Evolutionary conservation across 2,888 invertebrate species (phyloP).

Genomic region (Anagyrus pseudococci): DNA sequence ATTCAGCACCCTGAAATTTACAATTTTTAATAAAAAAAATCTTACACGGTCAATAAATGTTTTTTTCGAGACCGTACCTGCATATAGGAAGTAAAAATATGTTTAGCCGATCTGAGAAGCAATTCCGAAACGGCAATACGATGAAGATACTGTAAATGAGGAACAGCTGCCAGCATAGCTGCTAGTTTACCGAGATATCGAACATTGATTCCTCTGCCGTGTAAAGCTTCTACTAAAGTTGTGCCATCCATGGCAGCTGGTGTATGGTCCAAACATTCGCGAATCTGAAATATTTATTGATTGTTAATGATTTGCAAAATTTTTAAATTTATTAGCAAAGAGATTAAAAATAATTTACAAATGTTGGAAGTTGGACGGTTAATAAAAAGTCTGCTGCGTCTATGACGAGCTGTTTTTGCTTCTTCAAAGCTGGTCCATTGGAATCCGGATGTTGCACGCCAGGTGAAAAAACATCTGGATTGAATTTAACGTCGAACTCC

Average conservation of each 20-base stretch:
- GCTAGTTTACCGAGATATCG: conserved; percentile 95
- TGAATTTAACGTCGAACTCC: conserved; percentile 96
- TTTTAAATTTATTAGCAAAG: not conserved
- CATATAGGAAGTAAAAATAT: conserved; percentile 89
- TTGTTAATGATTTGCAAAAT: not conserved
- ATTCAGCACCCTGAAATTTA: conserved; percentile 75
- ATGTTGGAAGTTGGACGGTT: conserved; percentile 91
- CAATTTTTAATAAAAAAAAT: conserved; percentile 7
- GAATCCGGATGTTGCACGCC: conserved; percentile 86
- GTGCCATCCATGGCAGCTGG: conserved; percentile 95
- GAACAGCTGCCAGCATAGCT: conserved; percentile 77
- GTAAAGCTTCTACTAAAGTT: conserved; percentile 90
- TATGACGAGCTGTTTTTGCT: conserved; percentile 88
- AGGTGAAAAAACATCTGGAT: conserved; percentile 97
- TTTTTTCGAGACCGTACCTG: conserved; percentile 67
- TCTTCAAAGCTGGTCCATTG: conserved; percentile 73
- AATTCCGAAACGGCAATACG: conserved; percentile 91
- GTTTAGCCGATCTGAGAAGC: conserved; percentile 88
- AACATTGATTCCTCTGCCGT: conserved; percentile 95
- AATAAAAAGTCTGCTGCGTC: conserved; percentile 96
- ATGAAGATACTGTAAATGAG: conserved; percentile 85
- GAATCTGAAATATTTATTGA: conserved; percentile 67
- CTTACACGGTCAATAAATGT: not conserved
- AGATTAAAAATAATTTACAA: conserved; percentile 69
- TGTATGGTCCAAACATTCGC: conserved; percentile 89